These are phyloP conservation scores for Spinus pinus DNA, from an alignment of 2,797 vertebrate species.

Conservation along the genomic window DNA sequence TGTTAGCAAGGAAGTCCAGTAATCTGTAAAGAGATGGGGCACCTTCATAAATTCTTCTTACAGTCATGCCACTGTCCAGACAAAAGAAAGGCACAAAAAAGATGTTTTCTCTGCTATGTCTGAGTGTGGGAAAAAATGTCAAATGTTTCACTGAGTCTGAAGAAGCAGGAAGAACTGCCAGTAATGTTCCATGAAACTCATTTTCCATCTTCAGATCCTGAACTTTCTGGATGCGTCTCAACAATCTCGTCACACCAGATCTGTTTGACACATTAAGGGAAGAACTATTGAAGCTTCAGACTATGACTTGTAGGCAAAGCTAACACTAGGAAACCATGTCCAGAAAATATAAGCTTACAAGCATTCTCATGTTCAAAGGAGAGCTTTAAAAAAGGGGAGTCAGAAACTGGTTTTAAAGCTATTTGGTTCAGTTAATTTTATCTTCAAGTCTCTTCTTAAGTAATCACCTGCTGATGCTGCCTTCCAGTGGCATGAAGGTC, in stretches of 20 bases:
- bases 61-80: background rate
- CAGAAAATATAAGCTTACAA: background rate
- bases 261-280: background rate
- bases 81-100: background rate
- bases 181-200: rapidly evolving
- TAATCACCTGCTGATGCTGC: background rate
- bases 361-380: background rate
- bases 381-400: background rate
- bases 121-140: background rate
- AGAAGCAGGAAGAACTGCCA: background rate
- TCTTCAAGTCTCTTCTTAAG: background rate
- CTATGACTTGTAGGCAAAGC: background rate
- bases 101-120: background rate
- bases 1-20: background rate
- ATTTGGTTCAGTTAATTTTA: background rate
- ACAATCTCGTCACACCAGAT: background rate
- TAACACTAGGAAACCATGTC: background rate
- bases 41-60: background rate
- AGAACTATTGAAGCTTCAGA: background rate
- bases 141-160: background rate
- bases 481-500: background rate
- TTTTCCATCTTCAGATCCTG: background rate
- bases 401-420: background rate
- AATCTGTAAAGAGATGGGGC: background rate
- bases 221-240: background rate